Evolutionary conservation across 2,797 vertebrate species (phyloP).

Genomic region (Lemur catta): DNA sequence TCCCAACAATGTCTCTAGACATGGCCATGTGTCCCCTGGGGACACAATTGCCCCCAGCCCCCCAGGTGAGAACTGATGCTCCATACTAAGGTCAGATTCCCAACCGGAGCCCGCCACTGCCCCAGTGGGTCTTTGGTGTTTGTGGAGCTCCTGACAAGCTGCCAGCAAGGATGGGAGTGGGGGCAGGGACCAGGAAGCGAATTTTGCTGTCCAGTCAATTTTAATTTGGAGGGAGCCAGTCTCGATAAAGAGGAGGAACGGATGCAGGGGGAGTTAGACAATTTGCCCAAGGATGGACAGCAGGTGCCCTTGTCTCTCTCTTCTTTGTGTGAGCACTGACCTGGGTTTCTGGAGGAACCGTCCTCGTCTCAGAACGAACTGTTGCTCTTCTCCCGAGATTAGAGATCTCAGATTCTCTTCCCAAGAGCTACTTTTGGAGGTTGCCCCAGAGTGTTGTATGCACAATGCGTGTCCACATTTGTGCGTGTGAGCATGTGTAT

Average conservation of each 20-base stretch:
- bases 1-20: too few species aligned
- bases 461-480: rapidly evolving
- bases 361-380: not conserved
- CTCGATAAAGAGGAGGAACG: not conserved
- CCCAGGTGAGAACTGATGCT: not conserved
- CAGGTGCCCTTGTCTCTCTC: not conserved
- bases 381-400: conserved; percentile 57
- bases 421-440: not conserved
- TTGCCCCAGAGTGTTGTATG: not conserved
- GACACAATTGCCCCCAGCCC: not conserved
- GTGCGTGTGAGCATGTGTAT: too few species aligned
- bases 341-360: conserved; percentile 38
- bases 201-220: not conserved
- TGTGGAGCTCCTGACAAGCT: not conserved
- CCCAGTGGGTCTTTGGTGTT: not conserved
- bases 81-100: not conserved
- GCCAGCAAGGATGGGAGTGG: not conserved
- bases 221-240: not conserved
- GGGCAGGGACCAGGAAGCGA: too few species aligned
- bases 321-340: conserved; percentile 5
- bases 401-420: conserved; percentile 32
- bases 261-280: not conserved
- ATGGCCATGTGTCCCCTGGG: too few species aligned
- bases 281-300: not conserved
- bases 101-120: rapidly evolving